Evolutionary conservation across 2,888 invertebrate genomes (phyloP).

Genomic region (Caenorhabditis doughertyi): DNA sequence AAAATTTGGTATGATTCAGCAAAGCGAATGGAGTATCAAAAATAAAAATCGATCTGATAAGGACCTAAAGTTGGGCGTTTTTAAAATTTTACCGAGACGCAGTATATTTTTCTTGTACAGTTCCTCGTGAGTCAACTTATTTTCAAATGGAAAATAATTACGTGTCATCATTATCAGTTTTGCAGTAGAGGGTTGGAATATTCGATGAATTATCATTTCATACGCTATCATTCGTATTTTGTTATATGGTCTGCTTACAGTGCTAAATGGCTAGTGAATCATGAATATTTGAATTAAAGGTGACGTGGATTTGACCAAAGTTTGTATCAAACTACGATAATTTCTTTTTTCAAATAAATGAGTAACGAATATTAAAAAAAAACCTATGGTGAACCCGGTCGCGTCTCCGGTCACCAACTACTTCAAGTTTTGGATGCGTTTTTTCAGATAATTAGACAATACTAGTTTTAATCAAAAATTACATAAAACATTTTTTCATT

Average conservation of each 20-base stretch:
- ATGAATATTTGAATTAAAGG: conserved; percentile 23
- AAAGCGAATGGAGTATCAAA: conserved; percentile 17
- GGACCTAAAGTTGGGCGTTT: conserved; percentile 38
- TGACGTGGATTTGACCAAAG: conserved; percentile 22
- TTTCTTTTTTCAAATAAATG: neutral
- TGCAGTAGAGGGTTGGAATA: conserved; percentile 6
- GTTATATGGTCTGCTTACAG: neutral
- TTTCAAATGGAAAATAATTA: conserved; percentile 13
- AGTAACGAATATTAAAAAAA: too few relatives aligned
- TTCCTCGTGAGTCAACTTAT: conserved; percentile 32
- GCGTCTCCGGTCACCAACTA: too few relatives aligned
- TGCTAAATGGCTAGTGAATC: conserved; percentile 18
- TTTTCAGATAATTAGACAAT: neutral
- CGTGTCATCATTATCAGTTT: conserved; percentile 32
- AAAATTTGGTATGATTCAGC: conserved; percentile 39
- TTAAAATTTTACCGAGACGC: neutral
- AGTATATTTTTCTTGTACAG: conserved; percentile 7
- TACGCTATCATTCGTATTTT: conserved; percentile 47
- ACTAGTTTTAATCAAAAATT: too few relatives aligned
- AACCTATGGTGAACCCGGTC: too few relatives aligned
- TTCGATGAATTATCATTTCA: conserved; percentile 36
- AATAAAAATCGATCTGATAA: conserved; percentile 34
- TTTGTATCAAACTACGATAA: conserved; percentile 7
- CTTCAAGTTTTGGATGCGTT: too few relatives aligned
- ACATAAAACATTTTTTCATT: neutral